phyloP scores from a whole-genome alignment of 1,140 invertebrate genomes.

The Drosophila micromelanica region DNA sequence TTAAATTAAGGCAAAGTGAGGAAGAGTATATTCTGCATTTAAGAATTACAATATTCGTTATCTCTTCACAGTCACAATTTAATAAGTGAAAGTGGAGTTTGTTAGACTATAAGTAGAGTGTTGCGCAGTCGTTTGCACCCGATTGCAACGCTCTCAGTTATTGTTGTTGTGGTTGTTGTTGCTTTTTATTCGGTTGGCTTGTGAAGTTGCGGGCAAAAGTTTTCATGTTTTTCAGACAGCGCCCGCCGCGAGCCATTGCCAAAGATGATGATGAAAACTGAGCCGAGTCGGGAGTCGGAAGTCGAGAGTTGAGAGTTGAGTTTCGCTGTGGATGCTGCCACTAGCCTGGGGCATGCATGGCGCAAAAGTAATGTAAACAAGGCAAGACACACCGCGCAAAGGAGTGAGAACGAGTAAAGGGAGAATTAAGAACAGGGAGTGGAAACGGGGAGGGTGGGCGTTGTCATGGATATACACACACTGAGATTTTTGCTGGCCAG shows the following conservation, averaged over 20 bases:
- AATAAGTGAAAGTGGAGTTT: too few relatives aligned
- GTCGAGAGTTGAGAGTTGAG: conserved; percentile 19
- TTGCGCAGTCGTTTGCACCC: background rate
- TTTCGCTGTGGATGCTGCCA: background rate
- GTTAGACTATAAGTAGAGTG: background rate
- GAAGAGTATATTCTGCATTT: too few relatives aligned
- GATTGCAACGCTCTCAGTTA: too few relatives aligned
- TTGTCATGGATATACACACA: conserved; percentile 2
- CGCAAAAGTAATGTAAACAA: conserved; percentile 39
- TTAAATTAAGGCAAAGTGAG: too few relatives aligned
- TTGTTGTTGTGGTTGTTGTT: conserved; percentile 8
- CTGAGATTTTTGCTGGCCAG: conserved; percentile 40
- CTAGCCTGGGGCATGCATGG: conserved; percentile 35
- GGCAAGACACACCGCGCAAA: background rate
- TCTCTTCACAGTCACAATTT: too few relatives aligned
- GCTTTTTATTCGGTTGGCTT: conserved; percentile 23
- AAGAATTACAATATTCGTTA: too few relatives aligned
- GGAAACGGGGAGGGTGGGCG: background rate
- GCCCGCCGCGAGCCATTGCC: conserved; percentile 34
- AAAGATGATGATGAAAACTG: conserved; percentile 46
- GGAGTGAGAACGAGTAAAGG: background rate
- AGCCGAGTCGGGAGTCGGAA: conserved; percentile 1
- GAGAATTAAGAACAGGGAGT: background rate
- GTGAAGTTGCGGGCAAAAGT: conserved; percentile 40
- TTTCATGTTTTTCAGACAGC: conserved; percentile 41